Evolutionary conservation across 2,797 vertebrate species (phyloP).

Genomic region (Argya squamiceps): DNA sequence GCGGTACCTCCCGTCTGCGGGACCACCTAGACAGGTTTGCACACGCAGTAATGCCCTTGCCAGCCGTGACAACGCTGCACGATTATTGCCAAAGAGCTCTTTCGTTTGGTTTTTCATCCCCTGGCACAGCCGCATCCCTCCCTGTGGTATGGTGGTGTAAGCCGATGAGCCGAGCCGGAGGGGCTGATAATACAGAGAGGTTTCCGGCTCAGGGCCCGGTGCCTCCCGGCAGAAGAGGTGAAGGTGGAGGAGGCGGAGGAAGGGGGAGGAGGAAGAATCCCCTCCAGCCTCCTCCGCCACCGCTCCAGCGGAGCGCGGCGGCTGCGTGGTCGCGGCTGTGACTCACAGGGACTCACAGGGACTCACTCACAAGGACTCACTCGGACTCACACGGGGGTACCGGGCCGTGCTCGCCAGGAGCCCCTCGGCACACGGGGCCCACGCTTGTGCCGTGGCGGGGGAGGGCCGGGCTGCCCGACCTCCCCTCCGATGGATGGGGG

Average conservation of each 20-base stretch:
- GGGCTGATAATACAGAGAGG: rapidly evolving
- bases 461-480: neutral
- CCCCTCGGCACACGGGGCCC: neutral
- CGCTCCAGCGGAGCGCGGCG: neutral
- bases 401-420: neutral
- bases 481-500: rapidly evolving
- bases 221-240: neutral
- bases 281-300: neutral
- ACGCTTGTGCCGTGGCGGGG: rapidly evolving
- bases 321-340: neutral
- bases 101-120: neutral
- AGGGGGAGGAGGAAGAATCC: neutral
- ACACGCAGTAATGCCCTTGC: neutral
- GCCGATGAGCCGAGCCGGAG: neutral
- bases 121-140: neutral
- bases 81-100: neutral
- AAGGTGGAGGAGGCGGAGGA: too few species aligned
- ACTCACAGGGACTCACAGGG: neutral
- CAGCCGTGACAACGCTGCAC: neutral
- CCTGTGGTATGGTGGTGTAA: rapidly evolving
- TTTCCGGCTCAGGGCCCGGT: neutral
- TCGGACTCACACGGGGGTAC: neutral
- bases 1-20: rapidly evolving
- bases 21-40: neutral
- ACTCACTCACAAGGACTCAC: neutral